A percentile compares a stretch with the other conserved stretches of the same genome.
phyloP scores from a whole-genome alignment of 2,113 vertebrate genomes.

The Heliornis fulica region DNA sequence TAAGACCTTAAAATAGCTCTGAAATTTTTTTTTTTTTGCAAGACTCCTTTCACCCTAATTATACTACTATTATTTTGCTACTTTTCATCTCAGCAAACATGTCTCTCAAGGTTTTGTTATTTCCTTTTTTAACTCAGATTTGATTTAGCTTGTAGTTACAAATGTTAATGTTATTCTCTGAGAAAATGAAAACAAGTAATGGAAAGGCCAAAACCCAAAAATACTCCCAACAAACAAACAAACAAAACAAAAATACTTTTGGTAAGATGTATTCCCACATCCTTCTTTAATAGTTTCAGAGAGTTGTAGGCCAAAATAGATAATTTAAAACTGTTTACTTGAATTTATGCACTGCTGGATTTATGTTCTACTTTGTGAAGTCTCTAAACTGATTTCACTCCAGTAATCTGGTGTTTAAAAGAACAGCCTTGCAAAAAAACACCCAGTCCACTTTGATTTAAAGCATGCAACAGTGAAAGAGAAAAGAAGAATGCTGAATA shows the following conservation, averaged over 20 bases:
- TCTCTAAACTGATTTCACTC: not conserved
- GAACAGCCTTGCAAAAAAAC: not conserved
- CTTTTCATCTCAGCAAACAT: not conserved
- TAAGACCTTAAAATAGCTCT: conserved; percentile 81
- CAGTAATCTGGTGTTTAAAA: not conserved
- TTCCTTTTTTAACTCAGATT: not conserved
- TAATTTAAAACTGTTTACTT: not conserved
- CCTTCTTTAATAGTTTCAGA: not conserved
- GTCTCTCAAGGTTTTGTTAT: not conserved
- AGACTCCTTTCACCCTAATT: not conserved
- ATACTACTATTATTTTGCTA: not conserved
- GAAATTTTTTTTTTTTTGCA: not conserved
- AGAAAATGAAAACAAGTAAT: not conserved
- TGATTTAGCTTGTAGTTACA: not conserved
- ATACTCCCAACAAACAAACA: too few relatives aligned
- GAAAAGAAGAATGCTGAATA: not conserved
- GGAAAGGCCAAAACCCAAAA: not conserved
- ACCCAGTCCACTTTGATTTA: not conserved
- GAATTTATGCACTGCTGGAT: not conserved
- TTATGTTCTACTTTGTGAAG: not conserved
- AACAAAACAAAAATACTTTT: not conserved
- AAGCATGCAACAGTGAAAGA: not conserved
- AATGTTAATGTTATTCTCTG: not conserved
- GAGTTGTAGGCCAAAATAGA: not conserved
- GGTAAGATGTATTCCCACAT: not conserved